Conservation (phyloP, 2,888 invertebrate genomes). For the Drosophila niveifrons region DNA sequence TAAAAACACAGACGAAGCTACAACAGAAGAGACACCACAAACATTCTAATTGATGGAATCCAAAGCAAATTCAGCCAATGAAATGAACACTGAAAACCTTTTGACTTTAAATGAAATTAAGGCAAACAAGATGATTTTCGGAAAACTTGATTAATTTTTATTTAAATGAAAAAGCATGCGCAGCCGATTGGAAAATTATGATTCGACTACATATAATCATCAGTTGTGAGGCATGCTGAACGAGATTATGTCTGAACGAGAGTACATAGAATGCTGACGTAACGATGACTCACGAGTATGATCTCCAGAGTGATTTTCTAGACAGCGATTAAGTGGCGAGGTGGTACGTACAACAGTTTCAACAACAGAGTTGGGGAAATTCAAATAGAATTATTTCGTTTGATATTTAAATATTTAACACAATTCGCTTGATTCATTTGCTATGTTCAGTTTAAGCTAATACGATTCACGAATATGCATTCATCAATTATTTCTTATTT, state of each 20-base stretch:
- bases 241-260: conserved; percentile 15
- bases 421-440: conserved; percentile 40
- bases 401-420: conserved; percentile 26
- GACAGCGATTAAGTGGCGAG: conserved; percentile 69
- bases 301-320: conserved; percentile 75
- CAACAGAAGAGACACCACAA: not conserved
- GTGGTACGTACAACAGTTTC: conserved; percentile 47
- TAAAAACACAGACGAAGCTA: not conserved
- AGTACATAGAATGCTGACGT: conserved; percentile 39
- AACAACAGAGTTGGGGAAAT: conserved; percentile 40
- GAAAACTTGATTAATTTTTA: not conserved
- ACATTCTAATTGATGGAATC: not conserved
- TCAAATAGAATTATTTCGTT: conserved; percentile 45
- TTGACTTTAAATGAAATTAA: not conserved
- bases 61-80: conserved; percentile 25
- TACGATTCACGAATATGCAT: conserved; percentile 37
- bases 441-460: conserved; percentile 73
- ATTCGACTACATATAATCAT: not conserved
- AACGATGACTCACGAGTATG: conserved; percentile 76
- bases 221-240: not conserved
- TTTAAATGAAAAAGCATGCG: conserved; percentile 1
- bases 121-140: not conserved
- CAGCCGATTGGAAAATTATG: conserved; percentile 10
- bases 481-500: conserved; percentile 18
- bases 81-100: conserved; percentile 8